phyloP scores from a whole-genome alignment of 2,113 vertebrate species.

The Salvator merianae region DNA sequence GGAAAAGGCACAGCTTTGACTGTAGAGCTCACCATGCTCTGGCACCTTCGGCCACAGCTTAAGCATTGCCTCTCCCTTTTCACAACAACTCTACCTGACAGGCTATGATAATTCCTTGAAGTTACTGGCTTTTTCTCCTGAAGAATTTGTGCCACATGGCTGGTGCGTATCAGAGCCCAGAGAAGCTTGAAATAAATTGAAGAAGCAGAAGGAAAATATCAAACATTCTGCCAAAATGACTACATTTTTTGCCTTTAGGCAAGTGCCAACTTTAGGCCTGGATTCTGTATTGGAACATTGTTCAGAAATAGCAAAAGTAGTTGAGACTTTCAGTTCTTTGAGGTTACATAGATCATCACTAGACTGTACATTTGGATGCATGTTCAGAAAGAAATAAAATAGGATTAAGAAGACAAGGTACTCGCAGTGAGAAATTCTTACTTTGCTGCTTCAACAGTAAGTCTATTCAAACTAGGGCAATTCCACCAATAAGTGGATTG shows the following conservation, averaged over 20 bases:
- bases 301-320: slow-evolving; percentile 7
- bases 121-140: neutral
- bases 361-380: neutral
- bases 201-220: slow-evolving; percentile 22
- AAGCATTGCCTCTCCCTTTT: neutral
- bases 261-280: slow-evolving; percentile 11
- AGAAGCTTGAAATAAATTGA: slow-evolving; percentile 14
- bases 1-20: too few species aligned
- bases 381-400: neutral
- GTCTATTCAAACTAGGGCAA: neutral
- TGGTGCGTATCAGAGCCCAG: neutral
- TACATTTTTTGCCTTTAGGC: neutral
- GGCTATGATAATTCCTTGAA: neutral
- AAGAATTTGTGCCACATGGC: neutral
- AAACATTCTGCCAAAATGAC: neutral
- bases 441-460: neutral
- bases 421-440: neutral
- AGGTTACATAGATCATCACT: neutral
- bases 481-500: neutral
- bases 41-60: too few species aligned
- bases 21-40: too few species aligned
- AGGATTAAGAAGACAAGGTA: neutral
- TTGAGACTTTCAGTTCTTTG: neutral
- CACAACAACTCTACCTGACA: too few species aligned
- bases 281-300: slow-evolving; percentile 17